A percentile compares a stretch with the other conserved stretches of the same genome.
phyloP scores from a whole-genome alignment of 2,797 vertebrate genomes.

The Xyrichtys novacula region DNA sequence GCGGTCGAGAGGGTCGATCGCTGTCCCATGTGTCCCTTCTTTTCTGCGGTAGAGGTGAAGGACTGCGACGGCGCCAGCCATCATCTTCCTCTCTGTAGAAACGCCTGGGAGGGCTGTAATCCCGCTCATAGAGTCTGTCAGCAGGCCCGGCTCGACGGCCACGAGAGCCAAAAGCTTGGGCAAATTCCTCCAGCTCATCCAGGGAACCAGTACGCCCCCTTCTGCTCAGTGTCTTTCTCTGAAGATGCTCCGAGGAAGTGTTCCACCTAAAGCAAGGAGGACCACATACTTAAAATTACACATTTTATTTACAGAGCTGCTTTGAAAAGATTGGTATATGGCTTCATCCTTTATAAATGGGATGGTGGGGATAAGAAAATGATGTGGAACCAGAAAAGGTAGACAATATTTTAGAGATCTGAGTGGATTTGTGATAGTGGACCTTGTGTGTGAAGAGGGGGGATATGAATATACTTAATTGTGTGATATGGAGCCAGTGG shows the following conservation, averaged over 20 bases:
- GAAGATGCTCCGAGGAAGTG: constrained; percentile 91
- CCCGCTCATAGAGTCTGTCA: constrained; percentile 77
- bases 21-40: constrained; percentile 90
- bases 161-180: constrained; percentile 78
- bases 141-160: constrained; percentile 80
- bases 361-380: not conserved
- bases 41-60: constrained; percentile 84
- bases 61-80: constrained; percentile 83
- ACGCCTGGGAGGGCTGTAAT: constrained; percentile 74
- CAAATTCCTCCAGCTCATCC: constrained; percentile 95
- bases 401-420: not conserved
- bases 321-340: not conserved
- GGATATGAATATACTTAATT: not conserved
- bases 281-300: not conserved
- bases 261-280: constrained; percentile 84
- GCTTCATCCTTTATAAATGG: too few relatives aligned
- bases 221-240: constrained; percentile 88
- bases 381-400: too few relatives aligned
- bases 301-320: not conserved
- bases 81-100: constrained; percentile 71
- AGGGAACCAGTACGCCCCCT: constrained; percentile 92
- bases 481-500: too few relatives aligned
- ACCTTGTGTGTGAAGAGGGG: not conserved
- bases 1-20: constrained; percentile 67
- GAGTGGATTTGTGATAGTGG: too few relatives aligned